Evolutionary conservation across 1,140 invertebrate genomes (phyloP), one percentile per base, ranked within the genome.

Genomic region (Drosophila simulans): DNA sequence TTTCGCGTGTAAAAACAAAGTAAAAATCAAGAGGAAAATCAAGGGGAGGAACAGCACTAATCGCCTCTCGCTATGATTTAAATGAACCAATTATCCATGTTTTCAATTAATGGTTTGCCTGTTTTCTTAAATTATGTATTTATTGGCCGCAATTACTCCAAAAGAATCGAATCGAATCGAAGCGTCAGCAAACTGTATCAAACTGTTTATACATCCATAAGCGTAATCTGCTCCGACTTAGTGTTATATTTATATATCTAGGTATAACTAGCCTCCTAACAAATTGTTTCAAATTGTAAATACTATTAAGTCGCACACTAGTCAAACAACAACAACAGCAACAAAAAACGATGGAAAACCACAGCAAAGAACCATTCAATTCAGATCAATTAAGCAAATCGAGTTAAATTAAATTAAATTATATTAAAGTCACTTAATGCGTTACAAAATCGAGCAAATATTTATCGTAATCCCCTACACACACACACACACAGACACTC

Each of bases 301-400:
- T 88, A 88, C 70, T 77, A 80, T 88, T 88, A 88, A 89, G 84
- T 89, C 75, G 84, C 84, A 83, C 84, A 83, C 83, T 88, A 88
- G 84, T 88, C 84, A 82, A 69, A 64, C 39, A 63, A 59, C 5
- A 57, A 62, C 5, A 56, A 25, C 42, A 45, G 13, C 43, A 45
- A 45, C 51, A 55, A 43, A 42, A 57, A 25, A 39, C 31, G 37
- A 63, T 46, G 34, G 62, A 60, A 63, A 85, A 71, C 63, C 76
- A 70, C 68, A 89, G 60, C 65, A 86, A 76, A 88, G 69, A 81
- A 68, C 66, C 70, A 86, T 82, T 78, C 74, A 83, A 81, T 81
- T 62, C 78, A 74, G 49, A 53, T 66, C 48, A 79, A 77, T 78
- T 57, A 78, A 48, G 66, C 58, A 77, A 78, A 77, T 70, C 64